These are phyloP conservation scores for Lontra canadensis DNA, from an alignment of 2,113 vertebrate genomes.

Conservation along the genomic window DNA sequence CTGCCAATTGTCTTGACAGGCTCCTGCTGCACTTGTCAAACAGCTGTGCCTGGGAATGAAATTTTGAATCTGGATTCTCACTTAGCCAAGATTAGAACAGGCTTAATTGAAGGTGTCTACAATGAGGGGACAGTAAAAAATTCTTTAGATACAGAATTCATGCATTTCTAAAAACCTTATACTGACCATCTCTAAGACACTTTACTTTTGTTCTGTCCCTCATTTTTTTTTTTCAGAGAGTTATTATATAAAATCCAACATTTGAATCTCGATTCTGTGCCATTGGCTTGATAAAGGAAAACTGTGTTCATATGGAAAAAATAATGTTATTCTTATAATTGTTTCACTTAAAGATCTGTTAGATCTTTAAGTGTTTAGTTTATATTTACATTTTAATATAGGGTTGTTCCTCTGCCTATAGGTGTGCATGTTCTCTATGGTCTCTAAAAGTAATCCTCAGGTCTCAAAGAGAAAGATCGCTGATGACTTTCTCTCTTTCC, in stretches of 20 bases:
- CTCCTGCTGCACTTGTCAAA: slow-evolving; percentile 35
- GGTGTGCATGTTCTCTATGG: neutral
- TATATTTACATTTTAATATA: neutral
- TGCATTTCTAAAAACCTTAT: neutral
- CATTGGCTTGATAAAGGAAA: neutral
- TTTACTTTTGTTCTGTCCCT: neutral
- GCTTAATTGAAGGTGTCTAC: slow-evolving; percentile 49
- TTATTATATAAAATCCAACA: neutral
- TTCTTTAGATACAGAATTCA: slow-evolving; percentile 32
- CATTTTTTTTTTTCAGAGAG: neutral
- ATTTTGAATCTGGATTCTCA: slow-evolving; percentile 51
- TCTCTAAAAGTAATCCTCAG: neutral
- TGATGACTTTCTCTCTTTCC: neutral
- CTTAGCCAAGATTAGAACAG: slow-evolving; percentile 65
- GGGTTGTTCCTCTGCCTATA: neutral
- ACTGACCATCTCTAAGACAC: neutral
- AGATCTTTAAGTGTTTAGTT: slow-evolving; percentile 23
- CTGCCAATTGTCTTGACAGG: slow-evolving; percentile 36
- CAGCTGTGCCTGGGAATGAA: slow-evolving; percentile 45
- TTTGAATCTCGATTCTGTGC: neutral
- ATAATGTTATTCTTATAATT: neutral
- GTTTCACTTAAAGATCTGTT: slow-evolving; percentile 29
- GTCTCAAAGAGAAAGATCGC: neutral
- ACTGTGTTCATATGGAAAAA: neutral
- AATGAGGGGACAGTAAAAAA: neutral